Conservation (phyloP, 2,797 vertebrate species). For the Rhinoraja longicauda region DNA sequence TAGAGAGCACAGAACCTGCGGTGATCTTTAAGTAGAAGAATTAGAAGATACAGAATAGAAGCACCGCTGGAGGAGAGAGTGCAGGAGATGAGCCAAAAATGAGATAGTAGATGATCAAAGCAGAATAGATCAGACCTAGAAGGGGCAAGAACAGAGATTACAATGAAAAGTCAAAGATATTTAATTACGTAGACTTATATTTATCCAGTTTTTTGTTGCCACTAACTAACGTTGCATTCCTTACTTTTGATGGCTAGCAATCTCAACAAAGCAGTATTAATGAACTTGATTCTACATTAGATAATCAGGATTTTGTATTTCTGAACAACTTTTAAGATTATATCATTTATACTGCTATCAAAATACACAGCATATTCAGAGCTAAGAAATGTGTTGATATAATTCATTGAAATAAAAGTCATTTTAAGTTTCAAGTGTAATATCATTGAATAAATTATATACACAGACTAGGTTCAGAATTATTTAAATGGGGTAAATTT, state of each 20-base stretch:
- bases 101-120: not conserved
- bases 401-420: not conserved
- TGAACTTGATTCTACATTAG: not conserved
- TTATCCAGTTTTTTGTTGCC: not conserved
- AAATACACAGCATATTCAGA: not conserved
- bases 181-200: not conserved
- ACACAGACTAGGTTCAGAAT: not conserved
- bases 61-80: not conserved
- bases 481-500: not conserved
- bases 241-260: not conserved
- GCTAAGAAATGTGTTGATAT: not conserved
- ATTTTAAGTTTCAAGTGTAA: constrained; percentile 5
- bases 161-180: not conserved
- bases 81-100: not conserved
- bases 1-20: not conserved
- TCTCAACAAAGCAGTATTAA: not conserved
- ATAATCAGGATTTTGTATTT: not conserved
- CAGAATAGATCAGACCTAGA: not conserved
- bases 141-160: not conserved
- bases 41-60: not conserved
- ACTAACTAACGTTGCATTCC: not conserved
- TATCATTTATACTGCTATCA: not conserved
- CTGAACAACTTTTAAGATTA: not conserved
- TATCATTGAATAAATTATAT: constrained; percentile 3
- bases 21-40: not conserved